Conservation (phyloP, 2,797 vertebrate species). For the Coregonus suidteri region DNA sequence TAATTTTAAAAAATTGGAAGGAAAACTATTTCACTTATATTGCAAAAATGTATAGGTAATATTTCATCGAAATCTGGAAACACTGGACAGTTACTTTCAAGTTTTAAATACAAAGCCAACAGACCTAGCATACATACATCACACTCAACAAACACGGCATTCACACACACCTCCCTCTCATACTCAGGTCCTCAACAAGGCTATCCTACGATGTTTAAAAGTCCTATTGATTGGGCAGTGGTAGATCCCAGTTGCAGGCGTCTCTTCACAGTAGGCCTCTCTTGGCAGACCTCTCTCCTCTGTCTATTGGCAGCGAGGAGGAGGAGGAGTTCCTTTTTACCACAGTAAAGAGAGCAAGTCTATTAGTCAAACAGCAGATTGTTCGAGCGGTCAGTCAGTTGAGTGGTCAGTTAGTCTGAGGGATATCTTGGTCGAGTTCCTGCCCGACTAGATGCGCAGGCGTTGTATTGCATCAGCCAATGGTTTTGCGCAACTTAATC, state of each 20-base stretch:
- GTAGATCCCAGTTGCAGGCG: neutral
- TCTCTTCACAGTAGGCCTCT: neutral
- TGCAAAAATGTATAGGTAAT: too few species aligned
- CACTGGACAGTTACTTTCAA: neutral
- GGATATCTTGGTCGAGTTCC: neutral
- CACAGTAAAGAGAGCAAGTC: neutral
- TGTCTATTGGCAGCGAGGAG: neutral
- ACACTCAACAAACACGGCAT: neutral
- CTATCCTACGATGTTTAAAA: neutral
- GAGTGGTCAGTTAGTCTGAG: slow-evolving; percentile 19
- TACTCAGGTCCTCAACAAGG: neutral
- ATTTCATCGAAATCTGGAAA: too few species aligned
- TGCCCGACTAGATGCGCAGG: too few species aligned
- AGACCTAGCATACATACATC: neutral
- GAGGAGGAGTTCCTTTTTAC: neutral
- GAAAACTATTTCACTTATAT: too few species aligned
- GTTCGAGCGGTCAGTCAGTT: neutral
- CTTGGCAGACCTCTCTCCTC: too few species aligned
- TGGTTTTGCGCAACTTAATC: too few species aligned
- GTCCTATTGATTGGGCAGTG: neutral
- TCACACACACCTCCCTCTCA: neutral
- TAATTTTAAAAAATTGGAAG: too few species aligned
- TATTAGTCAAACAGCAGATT: neutral
- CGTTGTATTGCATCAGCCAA: too few species aligned
- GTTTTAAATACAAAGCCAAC: neutral